phyloP scores from a whole-genome alignment of 2,888 invertebrate genomes.

The Erebia ligea region DNA sequence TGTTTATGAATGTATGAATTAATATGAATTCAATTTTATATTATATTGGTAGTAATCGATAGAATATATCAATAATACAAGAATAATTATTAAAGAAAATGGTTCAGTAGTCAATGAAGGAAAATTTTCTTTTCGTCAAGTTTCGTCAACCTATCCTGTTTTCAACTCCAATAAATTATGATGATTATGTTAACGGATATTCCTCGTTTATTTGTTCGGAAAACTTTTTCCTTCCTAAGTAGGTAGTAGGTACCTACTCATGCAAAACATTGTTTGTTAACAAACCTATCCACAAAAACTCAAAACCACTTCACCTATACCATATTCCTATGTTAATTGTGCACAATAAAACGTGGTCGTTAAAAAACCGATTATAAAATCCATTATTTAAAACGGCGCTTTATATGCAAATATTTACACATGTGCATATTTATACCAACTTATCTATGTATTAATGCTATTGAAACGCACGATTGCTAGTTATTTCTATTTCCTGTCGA shows the following conservation, averaged over 20 bases:
- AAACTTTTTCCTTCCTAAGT: background rate
- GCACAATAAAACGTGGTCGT: conserved; percentile 18
- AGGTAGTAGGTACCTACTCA: too few relatives aligned
- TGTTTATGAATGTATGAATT: too few relatives aligned
- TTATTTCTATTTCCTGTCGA: conserved; percentile 17
- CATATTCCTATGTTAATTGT: conserved; percentile 9
- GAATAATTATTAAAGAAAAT: too few relatives aligned
- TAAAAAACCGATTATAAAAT: conserved; percentile 23
- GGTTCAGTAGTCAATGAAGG: too few relatives aligned
- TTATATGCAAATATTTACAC: conserved; percentile 25
- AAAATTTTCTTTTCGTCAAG: too few relatives aligned
- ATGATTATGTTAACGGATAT: too few relatives aligned
- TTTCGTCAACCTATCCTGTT: too few relatives aligned
- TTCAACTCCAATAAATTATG: too few relatives aligned
- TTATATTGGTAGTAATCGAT: too few relatives aligned
- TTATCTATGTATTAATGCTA: conserved; percentile 49
- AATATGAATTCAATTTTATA: too few relatives aligned
- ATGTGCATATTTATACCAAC: conserved; percentile 36
- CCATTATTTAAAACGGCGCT: conserved; percentile 21
- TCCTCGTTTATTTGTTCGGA: too few relatives aligned
- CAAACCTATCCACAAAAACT: conserved; percentile 6
- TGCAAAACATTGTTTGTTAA: background rate
- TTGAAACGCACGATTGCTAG: conserved; percentile 20
- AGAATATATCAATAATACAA: too few relatives aligned
- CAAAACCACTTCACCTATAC: conserved; percentile 11